Conservation (phyloP, 2,888 invertebrate genomes). For the Volucella zonaria region DNA sequence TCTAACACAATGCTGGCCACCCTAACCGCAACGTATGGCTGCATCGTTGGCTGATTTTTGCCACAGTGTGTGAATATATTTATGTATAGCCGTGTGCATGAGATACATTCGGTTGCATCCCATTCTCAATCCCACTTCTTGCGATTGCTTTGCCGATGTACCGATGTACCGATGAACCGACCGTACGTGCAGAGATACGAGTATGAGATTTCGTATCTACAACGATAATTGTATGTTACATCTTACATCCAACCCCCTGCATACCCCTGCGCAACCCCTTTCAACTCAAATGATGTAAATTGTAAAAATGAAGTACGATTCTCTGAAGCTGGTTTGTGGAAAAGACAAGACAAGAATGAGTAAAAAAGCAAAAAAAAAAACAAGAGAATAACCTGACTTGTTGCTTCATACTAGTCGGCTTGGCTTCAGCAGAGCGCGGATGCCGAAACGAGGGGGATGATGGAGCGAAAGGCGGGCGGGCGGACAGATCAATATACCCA, state of each 20-base stretch:
- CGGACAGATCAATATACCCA: constrained; percentile 50
- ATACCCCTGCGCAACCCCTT: neutral
- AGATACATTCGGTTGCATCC: constrained; percentile 55
- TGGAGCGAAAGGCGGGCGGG: neutral
- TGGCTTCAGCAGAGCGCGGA: neutral
- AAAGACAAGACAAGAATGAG: constrained; percentile 26
- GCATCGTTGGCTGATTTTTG: neutral
- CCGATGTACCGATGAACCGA: neutral
- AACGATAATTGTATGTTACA: constrained; percentile 69
- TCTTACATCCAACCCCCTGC: constrained; percentile 11
- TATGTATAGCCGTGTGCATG: neutral
- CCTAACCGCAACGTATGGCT: neutral
- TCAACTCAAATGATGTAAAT: constrained; percentile 42
- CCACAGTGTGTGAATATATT: no score
- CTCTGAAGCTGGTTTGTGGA: constrained; percentile 19
- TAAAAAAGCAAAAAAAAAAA: constrained; percentile 1
- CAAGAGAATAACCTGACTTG: constrained; percentile 68
- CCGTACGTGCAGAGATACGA: constrained; percentile 9
- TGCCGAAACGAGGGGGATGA: neutral
- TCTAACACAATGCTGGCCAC: no score
- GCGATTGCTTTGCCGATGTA: constrained; percentile 27
- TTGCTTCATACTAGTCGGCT: constrained; percentile 54
- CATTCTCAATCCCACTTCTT: constrained; percentile 1
- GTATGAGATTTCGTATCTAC: constrained; percentile 59
- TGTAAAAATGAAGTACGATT: constrained; percentile 66